phyloP scores from a whole-genome alignment of 37 sponge, comb jelly and placozoan species.

The Crambe crambe region DNA sequence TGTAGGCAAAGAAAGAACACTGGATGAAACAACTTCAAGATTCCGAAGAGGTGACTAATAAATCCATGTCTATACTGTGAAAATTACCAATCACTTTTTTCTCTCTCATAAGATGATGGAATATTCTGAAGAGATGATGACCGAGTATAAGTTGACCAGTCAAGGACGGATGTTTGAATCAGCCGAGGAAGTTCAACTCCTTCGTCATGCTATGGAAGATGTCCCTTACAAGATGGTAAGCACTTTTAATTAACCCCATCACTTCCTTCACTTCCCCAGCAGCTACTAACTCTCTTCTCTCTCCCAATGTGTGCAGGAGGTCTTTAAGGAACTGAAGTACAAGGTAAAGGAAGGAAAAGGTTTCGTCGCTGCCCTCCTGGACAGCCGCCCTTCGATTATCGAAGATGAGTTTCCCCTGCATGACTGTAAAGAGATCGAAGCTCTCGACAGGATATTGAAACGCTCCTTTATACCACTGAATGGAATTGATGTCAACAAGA shows the following conservation, averaged over 20 bases:
- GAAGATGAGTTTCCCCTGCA: slow-evolving; percentile 59
- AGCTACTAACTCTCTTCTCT: not conserved
- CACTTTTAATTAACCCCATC: too few relatives aligned
- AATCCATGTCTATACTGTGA: not conserved
- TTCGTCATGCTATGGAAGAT: slow-evolving; percentile 20
- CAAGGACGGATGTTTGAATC: slow-evolving; percentile 38
- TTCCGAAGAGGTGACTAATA: slow-evolving; percentile 28
- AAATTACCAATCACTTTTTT: not conserved
- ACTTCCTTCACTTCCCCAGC: not conserved
- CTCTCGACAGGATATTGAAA: slow-evolving; percentile 22
- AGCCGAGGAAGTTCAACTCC: slow-evolving; percentile 52
- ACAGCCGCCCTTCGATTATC: slow-evolving; percentile 26
- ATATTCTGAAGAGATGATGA: not conserved
- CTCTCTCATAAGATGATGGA: slow-evolving; percentile 12
- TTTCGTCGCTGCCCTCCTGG: slow-evolving; percentile 39
- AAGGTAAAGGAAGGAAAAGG: slow-evolving; percentile 29
- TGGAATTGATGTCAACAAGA: slow-evolving; percentile 22
- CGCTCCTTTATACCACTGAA: slow-evolving; percentile 33
- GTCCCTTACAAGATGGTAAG: slow-evolving; percentile 49
- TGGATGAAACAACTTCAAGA: slow-evolving; percentile 16
- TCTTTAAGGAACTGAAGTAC: slow-evolving; percentile 8
- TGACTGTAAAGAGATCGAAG: not conserved
- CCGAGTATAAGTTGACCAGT: slow-evolving; percentile 31
- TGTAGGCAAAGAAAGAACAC: slow-evolving; percentile 28
- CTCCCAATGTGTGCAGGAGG: slow-evolving; percentile 19